Base-by-base conservation (phyloP, 2,113 vertebrate species). In the Rhineura floridana region DNA sequence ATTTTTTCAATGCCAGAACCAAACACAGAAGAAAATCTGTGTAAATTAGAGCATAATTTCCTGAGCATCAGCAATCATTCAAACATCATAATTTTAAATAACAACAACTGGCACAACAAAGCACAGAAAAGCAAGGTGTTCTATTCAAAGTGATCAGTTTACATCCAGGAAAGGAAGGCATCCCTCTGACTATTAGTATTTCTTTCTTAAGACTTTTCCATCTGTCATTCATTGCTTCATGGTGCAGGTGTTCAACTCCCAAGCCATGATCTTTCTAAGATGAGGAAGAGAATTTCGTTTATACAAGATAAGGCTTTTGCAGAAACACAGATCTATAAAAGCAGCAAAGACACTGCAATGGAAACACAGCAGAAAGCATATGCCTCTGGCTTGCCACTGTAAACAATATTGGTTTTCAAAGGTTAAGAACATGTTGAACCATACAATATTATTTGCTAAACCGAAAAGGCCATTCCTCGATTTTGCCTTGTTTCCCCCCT, bases 361-460 rank as follows among this genome's bases (percentile, higher is more conserved):
- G 28, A 42, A 73, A 72, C 33, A 13, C 42, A 73, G 42, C 42
- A 67, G 28, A 19, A 39, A 69, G 21, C n/a, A 55, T 44, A 33
- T 48, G 79, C 62, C 72, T 69, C 78, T 52, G 59, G 62, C 30
- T 84, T 84, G 55, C 28, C 25, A 23, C 69, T 88, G 62, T 78
- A 88, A 83, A 83, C 12, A 67, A 77, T 25, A 77, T 77, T 77
- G 25, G 17, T 83, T 50, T 65, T 39, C 59, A 82, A 65, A 88
- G 69, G 42, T 55, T 88, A 33, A 55, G 30, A 88, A 44, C 44
- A 79, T 89, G 30, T 79, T 72, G 72, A 50, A 76, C 87, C 28
- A 52, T 67, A 67, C 11, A 3, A 5, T 52, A 50, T 28, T 78
- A 3, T 78, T 28, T 88, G 46, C 1, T n/a, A 55, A 78, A 36